Evolutionary conservation across 2,113 vertebrate species (phyloP).

Genomic region (Anguilla japonica): DNA sequence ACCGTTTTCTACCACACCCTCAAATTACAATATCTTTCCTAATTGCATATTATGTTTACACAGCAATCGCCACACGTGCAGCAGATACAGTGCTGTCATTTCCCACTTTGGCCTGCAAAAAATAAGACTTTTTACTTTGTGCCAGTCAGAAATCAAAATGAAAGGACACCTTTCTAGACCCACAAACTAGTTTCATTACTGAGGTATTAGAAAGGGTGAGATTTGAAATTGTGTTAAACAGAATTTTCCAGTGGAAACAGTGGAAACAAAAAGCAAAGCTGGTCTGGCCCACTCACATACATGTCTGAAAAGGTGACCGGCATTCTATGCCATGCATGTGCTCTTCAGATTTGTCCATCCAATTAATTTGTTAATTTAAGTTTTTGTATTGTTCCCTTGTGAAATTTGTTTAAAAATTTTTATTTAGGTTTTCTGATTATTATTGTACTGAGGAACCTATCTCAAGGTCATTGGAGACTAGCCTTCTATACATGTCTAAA

Average conservation of each 20-base stretch:
- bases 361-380: not conserved
- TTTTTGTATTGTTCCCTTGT: not conserved
- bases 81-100: not conserved
- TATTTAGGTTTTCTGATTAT: not conserved
- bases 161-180: not conserved
- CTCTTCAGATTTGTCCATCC: not conserved
- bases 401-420: not conserved
- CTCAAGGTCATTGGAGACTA: not conserved
- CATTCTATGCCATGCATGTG: not conserved
- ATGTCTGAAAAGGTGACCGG: no score
- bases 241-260: not conserved
- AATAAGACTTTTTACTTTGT: not conserved
- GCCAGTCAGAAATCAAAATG: not conserved
- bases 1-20: not conserved
- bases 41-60: not conserved
- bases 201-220: not conserved
- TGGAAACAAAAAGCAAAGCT: not conserved
- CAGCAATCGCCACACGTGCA: not conserved
- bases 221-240: not conserved
- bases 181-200: no score
- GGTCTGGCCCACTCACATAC: no score
- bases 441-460: not conserved
- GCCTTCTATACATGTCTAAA: not conserved
- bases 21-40: slow-evolving; percentile 19
- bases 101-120: not conserved